Conservation (phyloP, 1,140 invertebrate genomes). For the Antheraea mylitta region DNA sequence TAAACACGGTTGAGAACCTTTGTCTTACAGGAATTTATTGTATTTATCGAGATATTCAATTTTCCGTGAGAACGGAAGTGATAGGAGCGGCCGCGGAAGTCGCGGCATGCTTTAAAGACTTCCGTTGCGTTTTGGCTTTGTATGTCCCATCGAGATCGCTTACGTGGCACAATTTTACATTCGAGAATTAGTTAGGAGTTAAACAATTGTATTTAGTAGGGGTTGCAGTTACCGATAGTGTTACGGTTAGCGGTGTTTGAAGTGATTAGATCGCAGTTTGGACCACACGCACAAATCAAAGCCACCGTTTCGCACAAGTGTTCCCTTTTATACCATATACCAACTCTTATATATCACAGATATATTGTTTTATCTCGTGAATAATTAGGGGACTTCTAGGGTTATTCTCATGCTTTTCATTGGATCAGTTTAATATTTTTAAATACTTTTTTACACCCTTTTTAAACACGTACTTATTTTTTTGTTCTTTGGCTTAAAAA, state of each 20-base stretch:
- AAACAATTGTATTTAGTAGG: slow-evolving; percentile 67
- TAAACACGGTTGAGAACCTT: slow-evolving; percentile 46
- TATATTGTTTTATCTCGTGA: too few relatives aligned
- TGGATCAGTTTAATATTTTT: neutral
- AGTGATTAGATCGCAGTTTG: neutral
- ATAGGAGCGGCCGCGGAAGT: slow-evolving; percentile 14
- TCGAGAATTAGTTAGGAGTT: slow-evolving; percentile 61
- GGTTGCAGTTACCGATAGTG: slow-evolving; percentile 35
- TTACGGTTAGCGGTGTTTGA: slow-evolving; percentile 29
- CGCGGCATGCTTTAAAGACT: slow-evolving; percentile 24
- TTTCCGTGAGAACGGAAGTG: slow-evolving; percentile 27
- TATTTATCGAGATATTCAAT: slow-evolving; percentile 33
- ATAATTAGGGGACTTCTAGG: too few relatives aligned
- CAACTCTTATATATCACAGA: too few relatives aligned
- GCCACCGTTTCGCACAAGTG: slow-evolving; percentile 11
- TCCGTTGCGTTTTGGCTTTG: slow-evolving; percentile 44
- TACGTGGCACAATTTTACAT: slow-evolving; percentile 68
- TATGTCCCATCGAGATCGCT: slow-evolving; percentile 47
- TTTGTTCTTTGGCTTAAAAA: neutral
- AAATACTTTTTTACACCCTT: neutral
- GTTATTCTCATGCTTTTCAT: neutral
- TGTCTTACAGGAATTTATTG: slow-evolving; percentile 41
- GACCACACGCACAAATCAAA: neutral
- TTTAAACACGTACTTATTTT: neutral
- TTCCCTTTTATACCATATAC: too few relatives aligned